Evolutionary conservation across 92 coral and sea anemone genomes (phyloP).

Genomic region (Zoanthus sansibaricus): DNA sequence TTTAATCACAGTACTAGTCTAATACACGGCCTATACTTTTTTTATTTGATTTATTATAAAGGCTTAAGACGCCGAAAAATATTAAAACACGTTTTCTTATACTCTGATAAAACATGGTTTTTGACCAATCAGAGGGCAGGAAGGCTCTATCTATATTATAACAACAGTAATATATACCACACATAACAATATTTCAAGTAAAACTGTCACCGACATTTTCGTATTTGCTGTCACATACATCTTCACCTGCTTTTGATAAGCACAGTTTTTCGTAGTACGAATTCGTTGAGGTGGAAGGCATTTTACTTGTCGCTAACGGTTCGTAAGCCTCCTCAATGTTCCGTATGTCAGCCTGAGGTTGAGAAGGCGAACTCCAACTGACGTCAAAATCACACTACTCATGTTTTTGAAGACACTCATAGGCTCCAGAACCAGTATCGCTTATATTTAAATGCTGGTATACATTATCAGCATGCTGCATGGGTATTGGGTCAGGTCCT

Average conservation of each 20-base stretch:
- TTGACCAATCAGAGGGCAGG: too few species aligned
- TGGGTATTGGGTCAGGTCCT: not conserved
- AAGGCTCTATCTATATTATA: too few species aligned
- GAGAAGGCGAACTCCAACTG: not conserved
- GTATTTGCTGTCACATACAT: not conserved
- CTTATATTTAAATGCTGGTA: not conserved
- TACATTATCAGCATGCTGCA: not conserved
- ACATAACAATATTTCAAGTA: conserved; percentile 63
- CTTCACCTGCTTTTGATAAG: not conserved
- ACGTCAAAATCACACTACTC: conserved; percentile 13
- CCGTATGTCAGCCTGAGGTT: not conserved
- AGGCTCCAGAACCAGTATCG: not conserved
- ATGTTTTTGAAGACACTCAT: not conserved
- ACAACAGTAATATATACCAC: conserved; percentile 51
- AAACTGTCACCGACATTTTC: conserved; percentile 5
- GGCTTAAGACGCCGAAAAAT: too few species aligned
- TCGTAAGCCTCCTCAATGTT: not conserved
- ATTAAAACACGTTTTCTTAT: too few species aligned
- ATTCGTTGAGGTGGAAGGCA: not conserved
- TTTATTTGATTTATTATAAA: too few species aligned
- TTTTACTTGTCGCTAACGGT: not conserved
- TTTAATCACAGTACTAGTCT: too few species aligned
- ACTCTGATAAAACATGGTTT: too few species aligned
- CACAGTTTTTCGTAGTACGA: not conserved
- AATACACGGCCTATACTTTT: too few species aligned